phyloP scores from a whole-genome alignment of 2,888 invertebrate species.

The Erebia palarica region DNA sequence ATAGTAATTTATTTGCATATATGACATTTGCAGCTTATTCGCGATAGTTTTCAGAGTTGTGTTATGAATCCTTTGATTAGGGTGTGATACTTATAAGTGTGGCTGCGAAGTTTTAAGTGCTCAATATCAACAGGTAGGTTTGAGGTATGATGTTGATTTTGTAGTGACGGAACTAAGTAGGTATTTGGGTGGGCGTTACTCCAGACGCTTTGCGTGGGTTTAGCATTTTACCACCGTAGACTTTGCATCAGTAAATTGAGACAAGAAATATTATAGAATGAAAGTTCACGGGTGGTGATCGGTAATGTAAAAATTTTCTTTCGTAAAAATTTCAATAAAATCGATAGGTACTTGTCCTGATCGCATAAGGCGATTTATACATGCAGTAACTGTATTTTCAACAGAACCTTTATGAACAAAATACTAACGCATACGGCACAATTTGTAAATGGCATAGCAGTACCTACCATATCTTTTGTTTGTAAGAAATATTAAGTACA shows the following conservation, averaged over 20 bases:
- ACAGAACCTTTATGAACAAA: too few relatives aligned
- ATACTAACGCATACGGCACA: too few relatives aligned
- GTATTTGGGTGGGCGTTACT: slow-evolving; percentile 65
- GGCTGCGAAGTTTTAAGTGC: slow-evolving; percentile 31
- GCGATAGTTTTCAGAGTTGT: background rate
- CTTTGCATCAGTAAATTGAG: slow-evolving; percentile 57
- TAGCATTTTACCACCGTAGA: slow-evolving; percentile 63
- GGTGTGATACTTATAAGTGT: slow-evolving; percentile 27
- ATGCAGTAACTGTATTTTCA: background rate
- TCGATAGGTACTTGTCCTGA: background rate
- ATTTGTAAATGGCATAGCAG: too few relatives aligned
- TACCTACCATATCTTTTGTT: too few relatives aligned
- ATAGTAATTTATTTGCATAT: slow-evolving; percentile 3
- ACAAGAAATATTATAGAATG: slow-evolving; percentile 25
- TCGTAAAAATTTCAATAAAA: background rate
- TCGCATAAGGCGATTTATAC: background rate
- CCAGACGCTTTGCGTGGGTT: slow-evolving; percentile 69
- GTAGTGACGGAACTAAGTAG: slow-evolving; percentile 44
- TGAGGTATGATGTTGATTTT: slow-evolving; percentile 47
- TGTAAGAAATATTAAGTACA: too few relatives aligned
- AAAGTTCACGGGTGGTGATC: slow-evolving; percentile 1
- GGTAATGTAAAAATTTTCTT: background rate
- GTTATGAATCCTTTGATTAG: slow-evolving; percentile 24
- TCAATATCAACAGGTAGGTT: slow-evolving; percentile 70
- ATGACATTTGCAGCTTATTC: background rate